Conservation (phyloP, 2,113 vertebrate genomes). For the Lycocorax pyrrhopterus region DNA sequence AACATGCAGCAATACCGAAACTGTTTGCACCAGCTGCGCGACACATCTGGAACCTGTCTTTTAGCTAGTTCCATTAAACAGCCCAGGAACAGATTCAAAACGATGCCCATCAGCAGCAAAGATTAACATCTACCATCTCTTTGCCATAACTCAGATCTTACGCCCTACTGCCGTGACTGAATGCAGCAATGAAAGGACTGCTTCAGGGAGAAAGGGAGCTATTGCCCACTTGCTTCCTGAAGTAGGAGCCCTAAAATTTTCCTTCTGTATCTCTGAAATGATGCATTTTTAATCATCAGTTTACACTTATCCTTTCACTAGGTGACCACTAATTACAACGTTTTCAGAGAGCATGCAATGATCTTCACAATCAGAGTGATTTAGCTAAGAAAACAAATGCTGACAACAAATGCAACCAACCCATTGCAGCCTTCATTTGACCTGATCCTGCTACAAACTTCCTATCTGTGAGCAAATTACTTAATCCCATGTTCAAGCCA, state of each 20-base stretch:
- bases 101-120: background rate
- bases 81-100: background rate
- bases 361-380: background rate
- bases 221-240: background rate
- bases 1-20: background rate
- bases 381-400: background rate
- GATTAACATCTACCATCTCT: background rate
- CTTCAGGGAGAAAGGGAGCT: background rate
- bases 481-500: background rate
- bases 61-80: background rate
- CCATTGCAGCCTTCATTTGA: background rate
- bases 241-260: background rate
- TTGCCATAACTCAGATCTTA: background rate
- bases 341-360: background rate
- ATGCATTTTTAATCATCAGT: background rate
- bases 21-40: background rate
- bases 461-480: background rate
- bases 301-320: background rate
- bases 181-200: background rate
- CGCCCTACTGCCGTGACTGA: background rate
- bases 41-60: constrained; percentile 6
- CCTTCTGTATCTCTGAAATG: background rate
- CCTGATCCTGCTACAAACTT: background rate
- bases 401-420: background rate
- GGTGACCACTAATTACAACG: background rate